phyloP scores from a whole-genome alignment of 2,113 vertebrate species.

The Cyrtonyx montezumae region DNA sequence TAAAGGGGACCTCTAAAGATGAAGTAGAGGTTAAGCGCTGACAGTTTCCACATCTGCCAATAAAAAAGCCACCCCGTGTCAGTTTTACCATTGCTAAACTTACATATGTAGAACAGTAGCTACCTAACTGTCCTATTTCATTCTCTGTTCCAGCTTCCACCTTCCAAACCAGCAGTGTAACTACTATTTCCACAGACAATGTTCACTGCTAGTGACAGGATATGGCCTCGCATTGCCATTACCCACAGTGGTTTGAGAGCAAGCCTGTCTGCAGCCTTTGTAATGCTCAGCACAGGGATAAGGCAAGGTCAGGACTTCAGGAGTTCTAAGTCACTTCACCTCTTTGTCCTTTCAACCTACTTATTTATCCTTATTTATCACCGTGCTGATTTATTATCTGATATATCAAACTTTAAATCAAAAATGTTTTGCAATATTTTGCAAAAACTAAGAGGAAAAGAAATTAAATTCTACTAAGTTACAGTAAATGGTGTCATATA shows the following conservation, averaged over 20 bases:
- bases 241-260: accelerated
- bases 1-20: not conserved
- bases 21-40: not conserved
- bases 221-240: accelerated
- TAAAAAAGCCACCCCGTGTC: not conserved
- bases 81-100: not conserved
- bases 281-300: accelerated
- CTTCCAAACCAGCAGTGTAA: not conserved
- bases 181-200: not conserved
- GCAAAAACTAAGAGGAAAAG: not conserved
- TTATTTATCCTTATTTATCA: not conserved
- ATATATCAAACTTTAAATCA: not conserved
- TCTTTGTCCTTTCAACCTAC: not conserved
- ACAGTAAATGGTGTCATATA: not conserved
- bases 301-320: not conserved
- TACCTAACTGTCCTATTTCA: not conserved
- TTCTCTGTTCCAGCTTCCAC: not conserved
- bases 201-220: not conserved
- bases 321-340: not conserved
- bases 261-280: not conserved
- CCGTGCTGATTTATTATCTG: not conserved
- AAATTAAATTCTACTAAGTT: not conserved
- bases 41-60: not conserved
- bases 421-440: not conserved
- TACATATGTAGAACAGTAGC: not conserved